Percentiles rank a stretch among this genome's conserved stretches.
Conservation (phyloP, 2,888 invertebrate genomes). For the Aleiodes testaceus region DNA sequence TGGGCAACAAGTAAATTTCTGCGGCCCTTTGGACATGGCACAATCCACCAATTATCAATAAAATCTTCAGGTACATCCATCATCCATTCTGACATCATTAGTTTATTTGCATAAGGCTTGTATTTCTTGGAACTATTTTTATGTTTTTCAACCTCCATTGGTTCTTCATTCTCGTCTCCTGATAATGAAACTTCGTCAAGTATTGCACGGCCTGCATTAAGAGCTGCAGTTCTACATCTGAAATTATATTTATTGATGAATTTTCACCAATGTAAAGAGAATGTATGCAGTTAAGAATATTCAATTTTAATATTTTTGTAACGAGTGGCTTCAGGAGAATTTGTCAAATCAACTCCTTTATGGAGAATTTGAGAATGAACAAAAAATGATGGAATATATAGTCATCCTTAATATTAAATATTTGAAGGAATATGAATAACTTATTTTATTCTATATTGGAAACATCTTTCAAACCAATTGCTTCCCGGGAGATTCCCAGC, state of each 20-base stretch:
- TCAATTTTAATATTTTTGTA: neutral
- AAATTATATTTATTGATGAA: constrained; percentile 29
- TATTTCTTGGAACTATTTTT: constrained; percentile 36
- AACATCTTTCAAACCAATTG: too few species aligned
- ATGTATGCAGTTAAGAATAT: neutral
- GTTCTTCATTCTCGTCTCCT: constrained; percentile 56
- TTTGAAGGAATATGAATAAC: too few species aligned
- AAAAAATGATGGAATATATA: too few species aligned
- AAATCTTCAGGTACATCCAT: constrained; percentile 87
- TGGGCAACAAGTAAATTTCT: constrained; percentile 87
- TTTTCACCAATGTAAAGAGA: constrained; percentile 10
- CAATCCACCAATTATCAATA: constrained; percentile 80
- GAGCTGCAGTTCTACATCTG: constrained; percentile 63
- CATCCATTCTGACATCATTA: constrained; percentile 97
- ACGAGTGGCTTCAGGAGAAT: too few species aligned
- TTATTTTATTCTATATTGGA: too few species aligned
- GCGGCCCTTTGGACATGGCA: constrained; percentile 88
- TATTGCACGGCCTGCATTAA: constrained; percentile 73
- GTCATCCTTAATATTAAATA: too few species aligned
- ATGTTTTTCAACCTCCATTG: constrained; percentile 50
- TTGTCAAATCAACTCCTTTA: too few species aligned
- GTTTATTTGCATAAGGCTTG: constrained; percentile 72
- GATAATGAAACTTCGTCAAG: constrained; percentile 63
- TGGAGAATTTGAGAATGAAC: too few species aligned
- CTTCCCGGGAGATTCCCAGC: too few species aligned